These are phyloP conservation scores for Drosophila kurseongensis DNA, from an alignment of 1,140 invertebrate genomes.

Conservation along the genomic window DNA sequence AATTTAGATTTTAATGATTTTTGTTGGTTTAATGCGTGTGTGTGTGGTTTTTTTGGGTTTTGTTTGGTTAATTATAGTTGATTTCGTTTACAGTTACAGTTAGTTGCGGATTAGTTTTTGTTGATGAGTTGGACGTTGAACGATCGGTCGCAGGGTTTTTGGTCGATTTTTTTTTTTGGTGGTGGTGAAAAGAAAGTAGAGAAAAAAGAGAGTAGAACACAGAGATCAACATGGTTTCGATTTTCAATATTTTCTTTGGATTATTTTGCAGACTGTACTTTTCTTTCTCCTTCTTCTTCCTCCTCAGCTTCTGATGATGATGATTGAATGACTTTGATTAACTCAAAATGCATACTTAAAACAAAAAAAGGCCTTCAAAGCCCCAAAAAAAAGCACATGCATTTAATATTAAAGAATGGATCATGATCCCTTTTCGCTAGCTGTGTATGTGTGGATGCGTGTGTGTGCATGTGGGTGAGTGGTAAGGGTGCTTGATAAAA, in stretches of 20 bases:
- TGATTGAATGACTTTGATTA: constrained; percentile 43
- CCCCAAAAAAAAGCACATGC: constrained; percentile 24
- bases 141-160: constrained; percentile 73
- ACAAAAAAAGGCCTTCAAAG: not conserved
- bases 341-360: constrained; percentile 17
- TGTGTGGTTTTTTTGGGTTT: constrained; percentile 13
- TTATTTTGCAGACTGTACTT: constrained; percentile 48
- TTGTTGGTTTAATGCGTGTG: constrained; percentile 34
- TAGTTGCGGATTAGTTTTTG: constrained; percentile 62
- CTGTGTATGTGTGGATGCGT: constrained; percentile 2
- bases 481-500: constrained; percentile 6
- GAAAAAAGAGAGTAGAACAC: constrained; percentile 74
- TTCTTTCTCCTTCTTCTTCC: constrained; percentile 50
- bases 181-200: constrained; percentile 72
- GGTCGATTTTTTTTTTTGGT: constrained; percentile 48
- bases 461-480: constrained; percentile 24
- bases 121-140: constrained; percentile 71
- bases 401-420: constrained; percentile 8
- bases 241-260: constrained; percentile 23
- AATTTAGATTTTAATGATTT: constrained; percentile 44
- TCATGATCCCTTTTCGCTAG: constrained; percentile 20
- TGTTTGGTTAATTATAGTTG: constrained; percentile 58
- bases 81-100: constrained; percentile 64
- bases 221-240: constrained; percentile 71
- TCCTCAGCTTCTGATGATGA: constrained; percentile 50